Evolutionary conservation across 2,113 vertebrate species (phyloP).

Genomic region (Anarrhichthys ocellatus): DNA sequence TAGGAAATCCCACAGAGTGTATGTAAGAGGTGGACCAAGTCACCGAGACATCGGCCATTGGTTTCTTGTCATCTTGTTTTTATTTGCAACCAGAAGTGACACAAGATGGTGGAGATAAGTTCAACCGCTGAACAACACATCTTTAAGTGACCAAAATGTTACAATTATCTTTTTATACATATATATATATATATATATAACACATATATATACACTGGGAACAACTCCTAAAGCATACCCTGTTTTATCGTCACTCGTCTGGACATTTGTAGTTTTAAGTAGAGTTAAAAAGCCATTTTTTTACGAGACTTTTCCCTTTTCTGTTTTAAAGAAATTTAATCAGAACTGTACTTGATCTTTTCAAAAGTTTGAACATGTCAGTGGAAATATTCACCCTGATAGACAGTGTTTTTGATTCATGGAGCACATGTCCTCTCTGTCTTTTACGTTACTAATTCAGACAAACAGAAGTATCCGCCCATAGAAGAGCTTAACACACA

Average conservation of each 20-base stretch:
- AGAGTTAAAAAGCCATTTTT: background rate
- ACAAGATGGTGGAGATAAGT: no score
- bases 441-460: constrained; percentile 58
- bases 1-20: background rate
- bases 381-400: constrained; percentile 44
- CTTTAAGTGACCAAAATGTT: no score
- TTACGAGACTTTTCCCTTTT: background rate
- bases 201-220: no score
- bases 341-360: constrained; percentile 7
- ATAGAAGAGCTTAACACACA: constrained; percentile 51
- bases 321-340: background rate
- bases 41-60: no score
- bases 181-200: no score
- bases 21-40: no score
- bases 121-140: no score
- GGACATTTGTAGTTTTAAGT: no score
- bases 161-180: no score
- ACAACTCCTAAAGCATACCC: no score
- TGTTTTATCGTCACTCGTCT: background rate
- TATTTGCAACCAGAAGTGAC: no score
- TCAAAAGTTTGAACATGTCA: constrained; percentile 12
- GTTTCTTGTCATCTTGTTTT: no score
- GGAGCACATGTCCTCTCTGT: constrained; percentile 57
- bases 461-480: constrained; percentile 53
- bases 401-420: constrained; percentile 51